Evolutionary conservation across 2,797 vertebrate genomes (phyloP), one percentile per base, ranked within the genome.

Genomic region (Gouania willdenowi): DNA sequence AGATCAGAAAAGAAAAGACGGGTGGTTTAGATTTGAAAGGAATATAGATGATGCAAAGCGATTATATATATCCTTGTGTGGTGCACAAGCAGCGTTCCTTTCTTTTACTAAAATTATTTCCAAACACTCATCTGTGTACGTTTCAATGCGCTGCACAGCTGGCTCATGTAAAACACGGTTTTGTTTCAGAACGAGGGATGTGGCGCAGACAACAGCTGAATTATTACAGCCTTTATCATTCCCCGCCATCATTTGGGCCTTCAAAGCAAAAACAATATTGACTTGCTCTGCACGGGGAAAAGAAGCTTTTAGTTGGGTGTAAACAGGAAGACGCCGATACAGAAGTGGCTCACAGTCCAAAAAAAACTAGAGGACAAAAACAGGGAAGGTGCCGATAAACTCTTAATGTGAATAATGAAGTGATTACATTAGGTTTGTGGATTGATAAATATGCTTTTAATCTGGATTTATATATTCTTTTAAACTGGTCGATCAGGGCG

Each of bases 291-390:
- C 40, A 28, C 2, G 1, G 1, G 11, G 35, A 65, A 75, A 62
- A 71, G 66, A 66, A 56, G 5, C 29, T 25, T 59, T 46, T 35
- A 39, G 51, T 16, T n/a, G 12, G 23, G 39, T 9, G 6, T 68
- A 79, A 79, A 83, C 81, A 81, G 81, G 81, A 83, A 81, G 64
- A 55, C 28, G 16, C 30, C 45, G 47, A 68, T 69, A 39, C 38
- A 61, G 44, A 72, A 32, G 42, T 54, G 63, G 72, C 30, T 64
- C 46, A 40, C 3, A 4, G 16, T 12, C 20, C 2, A 2, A 32
- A 48, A 56, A 13, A 6, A 28, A 35, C 16, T 12, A 16, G 16
- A 2, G 3, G 24, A 0, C 8, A 25, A 7, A 19, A 21, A 38
- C 2, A 14, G 4, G 26, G 31, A 46, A 46, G 22, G 53, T 63